phyloP scores from a whole-genome alignment of 2,888 invertebrate species.

The Tipula vernalis region DNA sequence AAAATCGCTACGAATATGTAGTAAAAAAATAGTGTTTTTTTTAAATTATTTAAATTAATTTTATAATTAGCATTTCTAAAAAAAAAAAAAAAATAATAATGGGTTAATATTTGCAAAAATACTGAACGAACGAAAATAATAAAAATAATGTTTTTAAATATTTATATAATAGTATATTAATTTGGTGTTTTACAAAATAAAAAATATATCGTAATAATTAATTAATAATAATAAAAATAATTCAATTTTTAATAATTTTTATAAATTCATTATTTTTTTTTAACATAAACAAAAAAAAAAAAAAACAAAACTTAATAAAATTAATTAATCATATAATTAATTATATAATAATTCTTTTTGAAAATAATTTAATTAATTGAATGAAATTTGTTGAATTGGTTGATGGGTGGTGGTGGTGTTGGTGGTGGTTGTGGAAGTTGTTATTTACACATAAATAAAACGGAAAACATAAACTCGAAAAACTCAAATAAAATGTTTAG shows the following conservation, averaged over 20 bases:
- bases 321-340: neutral
- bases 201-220: neutral
- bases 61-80: neutral
- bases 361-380: slow-evolving; percentile 4
- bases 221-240: neutral
- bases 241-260: neutral
- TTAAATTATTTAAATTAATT: neutral
- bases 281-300: neutral
- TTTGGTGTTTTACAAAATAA: neutral
- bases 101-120: neutral
- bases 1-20: neutral
- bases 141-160: neutral
- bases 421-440: neutral
- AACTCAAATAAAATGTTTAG: slow-evolving; percentile 38
- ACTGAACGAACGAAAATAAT: neutral
- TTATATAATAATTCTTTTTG: neutral
- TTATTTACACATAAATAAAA: neutral
- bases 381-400: neutral
- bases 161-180: neutral
- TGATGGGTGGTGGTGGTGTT: neutral
- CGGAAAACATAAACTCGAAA: neutral
- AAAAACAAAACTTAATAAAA: neutral
- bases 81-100: neutral
- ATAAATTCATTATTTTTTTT: neutral
- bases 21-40: neutral